Evolutionary conservation across 2,888 invertebrate genomes (phyloP), one percentile per base, ranked within the genome.

Genomic region (Megastigmus dorsalis): DNA sequence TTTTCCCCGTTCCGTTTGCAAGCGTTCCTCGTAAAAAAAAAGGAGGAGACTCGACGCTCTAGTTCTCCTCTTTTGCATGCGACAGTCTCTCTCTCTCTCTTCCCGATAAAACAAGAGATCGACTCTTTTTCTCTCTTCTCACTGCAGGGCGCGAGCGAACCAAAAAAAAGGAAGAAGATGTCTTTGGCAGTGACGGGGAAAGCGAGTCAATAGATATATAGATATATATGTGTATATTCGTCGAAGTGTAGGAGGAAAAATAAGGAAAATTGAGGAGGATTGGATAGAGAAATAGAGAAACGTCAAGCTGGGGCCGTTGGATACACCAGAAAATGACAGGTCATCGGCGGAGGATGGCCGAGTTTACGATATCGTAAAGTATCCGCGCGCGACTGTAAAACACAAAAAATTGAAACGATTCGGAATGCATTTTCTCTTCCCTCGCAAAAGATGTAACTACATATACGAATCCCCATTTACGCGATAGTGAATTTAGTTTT

Each of bases 101-200:
- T n/a, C 15, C 30, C 67, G 62, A 74, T 74, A 48, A 74, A 67
- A 48, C 54, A 10, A 57, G 41, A 30, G 65, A 65, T 33, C 30
- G 26, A 6, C 36, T 7, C 13, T 48, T 33, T 10, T n/a, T 33
- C 38, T 30, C 28, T 41, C 57, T 55, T 71, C 26, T 30, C n/a
- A n/a, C 20, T 18, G 20, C 43, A 9, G 18, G 20, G n/a, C n/a
- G 41, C n/a, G n/a, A n/a, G n/a, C n/a, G n/a, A n/a, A n/a, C n/a
- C n/a, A n/a, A n/a, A n/a, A n/a, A n/a, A n/a, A n/a, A n/a, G n/a
- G n/a, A n/a, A 48, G 50, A 59, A 50, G 18, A 13, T 65, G 15
- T 23, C 30, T 28, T 57, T 23, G 50, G 6, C 15, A 28, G 9
- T 43, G 48, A 18, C 30, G 18, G 10, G 18, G 28, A 45, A 62